Base-by-base conservation (phyloP, 2,113 vertebrate species). In the Lota lota region DNA sequence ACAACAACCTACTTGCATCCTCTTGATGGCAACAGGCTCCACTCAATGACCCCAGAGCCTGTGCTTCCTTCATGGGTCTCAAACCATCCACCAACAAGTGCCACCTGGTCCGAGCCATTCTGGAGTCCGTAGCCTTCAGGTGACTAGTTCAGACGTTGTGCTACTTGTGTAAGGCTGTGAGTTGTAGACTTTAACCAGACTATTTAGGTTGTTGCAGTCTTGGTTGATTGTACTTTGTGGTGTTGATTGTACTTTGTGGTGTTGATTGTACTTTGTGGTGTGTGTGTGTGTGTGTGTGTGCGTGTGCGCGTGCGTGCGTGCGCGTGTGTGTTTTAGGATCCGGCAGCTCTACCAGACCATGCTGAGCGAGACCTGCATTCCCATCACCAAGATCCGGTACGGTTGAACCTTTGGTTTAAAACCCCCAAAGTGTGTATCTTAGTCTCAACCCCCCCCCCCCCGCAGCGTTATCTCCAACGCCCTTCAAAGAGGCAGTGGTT, bases 61-160 rank as follows among this genome's bases (percentile, higher is more conserved):
- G 95, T 65, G 94, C 97, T 59, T 95, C 96, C 22, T 93, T 99
- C 68, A 92, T 93, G 94, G 97, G 97, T 61, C 91, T 99, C 73
- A 98, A 97, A 87, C 91, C 94, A 22, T 94, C 95, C 2, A 95
- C 94, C 61, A 97, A 82, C 50, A 98, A 94, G 86, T 85, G 79
- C 61, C 97, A 99, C 72, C 93, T 99, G 3, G 93, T 99, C 18
- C 92, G 97, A 61, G 95, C 97, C 58, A 96, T 99, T 64, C 68
- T 99, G 84, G 97, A 99, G 84, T 96, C 97, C 0, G 53, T 98
- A 5, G 94, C 95, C 28, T 99, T 97, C 89, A 96, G 97, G 97
- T 99, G 70, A 78, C 74, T 74, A 24, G 5, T 14, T 28, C 20
- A 16, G n/a, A 10, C 47, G 4, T 1, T 21, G 24, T 36, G 2